Percentiles rank a stretch among this genome's conserved stretches.
Evolutionary conservation across 2,797 vertebrate species (phyloP).

Genomic region (Botia almorhae): DNA sequence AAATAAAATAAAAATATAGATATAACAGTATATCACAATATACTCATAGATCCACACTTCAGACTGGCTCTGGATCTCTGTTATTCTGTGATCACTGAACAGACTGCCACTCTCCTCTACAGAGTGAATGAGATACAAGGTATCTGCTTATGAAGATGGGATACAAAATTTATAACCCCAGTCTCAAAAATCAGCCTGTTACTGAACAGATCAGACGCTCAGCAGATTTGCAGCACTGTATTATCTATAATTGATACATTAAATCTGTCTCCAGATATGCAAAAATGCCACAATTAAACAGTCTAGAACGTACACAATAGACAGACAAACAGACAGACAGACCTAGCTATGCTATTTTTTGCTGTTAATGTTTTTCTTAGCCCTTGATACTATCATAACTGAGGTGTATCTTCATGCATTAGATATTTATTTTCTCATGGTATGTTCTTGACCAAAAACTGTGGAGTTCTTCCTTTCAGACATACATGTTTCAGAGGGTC

Average conservation of each 20-base stretch:
- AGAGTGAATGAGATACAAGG: not conserved
- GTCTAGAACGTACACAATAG: conserved; percentile 34
- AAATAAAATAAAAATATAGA: too few relatives aligned
- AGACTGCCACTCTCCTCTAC: conserved; percentile 4
- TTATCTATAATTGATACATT: conserved; percentile 53
- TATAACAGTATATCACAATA: too few relatives aligned
- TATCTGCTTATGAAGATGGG: not conserved
- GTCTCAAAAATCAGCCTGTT: conserved; percentile 17
- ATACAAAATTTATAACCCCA: conserved; percentile 48
- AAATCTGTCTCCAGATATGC: conserved; percentile 34
- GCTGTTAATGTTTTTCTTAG: not conserved
- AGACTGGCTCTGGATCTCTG: not conserved
- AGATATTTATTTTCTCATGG: not conserved
- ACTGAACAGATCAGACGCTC: conserved; percentile 41
- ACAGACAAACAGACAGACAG: too few relatives aligned
- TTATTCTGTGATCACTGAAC: conserved; percentile 18
- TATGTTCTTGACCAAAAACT: not conserved
- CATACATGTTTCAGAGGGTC: conserved; percentile 10
- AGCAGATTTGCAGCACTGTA: conserved; percentile 16
- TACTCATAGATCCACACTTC: too few relatives aligned
- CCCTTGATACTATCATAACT: too few relatives aligned
- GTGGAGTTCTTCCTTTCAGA: not conserved
- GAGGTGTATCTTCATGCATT: not conserved
- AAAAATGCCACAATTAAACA: conserved; percentile 50
- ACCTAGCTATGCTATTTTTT: too few relatives aligned